A percentile compares a stretch with the other conserved stretches of the same genome.
phyloP scores from a whole-genome alignment of 2,888 invertebrate genomes.

The Saturnia japonica region DNA sequence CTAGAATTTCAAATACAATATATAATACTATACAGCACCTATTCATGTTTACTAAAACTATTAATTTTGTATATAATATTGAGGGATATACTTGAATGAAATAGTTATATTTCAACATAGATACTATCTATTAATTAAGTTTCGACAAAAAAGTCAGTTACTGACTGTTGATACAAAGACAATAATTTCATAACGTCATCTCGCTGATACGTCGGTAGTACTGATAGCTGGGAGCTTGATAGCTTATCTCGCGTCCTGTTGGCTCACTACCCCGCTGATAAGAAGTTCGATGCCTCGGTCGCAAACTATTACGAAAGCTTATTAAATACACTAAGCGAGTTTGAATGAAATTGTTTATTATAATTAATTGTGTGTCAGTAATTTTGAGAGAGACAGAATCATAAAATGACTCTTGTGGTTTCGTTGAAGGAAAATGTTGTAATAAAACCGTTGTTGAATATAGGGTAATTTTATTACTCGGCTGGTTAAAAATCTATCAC shows the following conservation, averaged over 20 bases:
- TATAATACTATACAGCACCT: not conserved
- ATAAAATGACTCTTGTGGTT: too few species aligned
- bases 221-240: constrained; percentile 46
- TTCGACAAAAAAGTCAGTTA: not conserved
- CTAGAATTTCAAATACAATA: not conserved
- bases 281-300: constrained; percentile 45
- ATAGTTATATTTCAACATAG: not conserved
- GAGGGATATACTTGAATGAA: not conserved
- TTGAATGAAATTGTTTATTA: not conserved
- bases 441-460: too few species aligned
- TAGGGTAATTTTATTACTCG: too few species aligned
- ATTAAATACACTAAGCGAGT: not conserved
- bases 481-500: too few species aligned
- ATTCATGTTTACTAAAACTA: too few species aligned
- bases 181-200: constrained; percentile 14
- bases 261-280: constrained; percentile 59
- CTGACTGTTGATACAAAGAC: not conserved
- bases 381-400: too few species aligned
- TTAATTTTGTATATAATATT: not conserved
- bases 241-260: constrained; percentile 60
- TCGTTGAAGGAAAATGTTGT: too few species aligned
- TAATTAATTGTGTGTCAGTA: not conserved
- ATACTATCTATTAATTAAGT: not conserved
- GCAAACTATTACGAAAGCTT: constrained; percentile 26
- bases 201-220: constrained; percentile 29